phyloP scores from a whole-genome alignment of 2,888 invertebrate genomes.

The Heliconius sara region DNA sequence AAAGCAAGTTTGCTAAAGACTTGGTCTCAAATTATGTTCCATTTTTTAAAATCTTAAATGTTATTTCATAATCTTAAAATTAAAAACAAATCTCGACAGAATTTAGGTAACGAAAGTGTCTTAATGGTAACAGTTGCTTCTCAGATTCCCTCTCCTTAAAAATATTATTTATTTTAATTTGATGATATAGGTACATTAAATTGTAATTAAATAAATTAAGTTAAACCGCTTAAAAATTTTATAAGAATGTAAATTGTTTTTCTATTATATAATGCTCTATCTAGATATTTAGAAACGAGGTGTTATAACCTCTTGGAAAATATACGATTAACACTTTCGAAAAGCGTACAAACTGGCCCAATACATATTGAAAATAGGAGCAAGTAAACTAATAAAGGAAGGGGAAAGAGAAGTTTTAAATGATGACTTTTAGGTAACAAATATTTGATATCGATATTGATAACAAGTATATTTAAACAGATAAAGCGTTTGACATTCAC shows the following conservation, averaged over 20 bases:
- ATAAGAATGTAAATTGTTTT: background rate
- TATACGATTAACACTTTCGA: too few relatives aligned
- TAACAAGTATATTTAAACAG: background rate
- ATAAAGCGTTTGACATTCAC: background rate
- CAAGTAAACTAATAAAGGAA: background rate
- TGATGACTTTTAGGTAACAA: background rate
- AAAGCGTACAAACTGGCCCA: background rate
- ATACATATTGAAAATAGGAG: background rate
- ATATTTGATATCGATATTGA: background rate
- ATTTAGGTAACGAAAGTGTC: too few relatives aligned
- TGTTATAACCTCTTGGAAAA: too few relatives aligned
- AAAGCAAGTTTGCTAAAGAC: background rate
- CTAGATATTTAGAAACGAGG: too few relatives aligned
- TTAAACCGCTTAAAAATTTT: background rate
- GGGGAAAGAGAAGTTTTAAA: background rate
- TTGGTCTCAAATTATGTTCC: too few relatives aligned
- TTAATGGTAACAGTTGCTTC: too few relatives aligned
- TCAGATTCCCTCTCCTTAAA: background rate
- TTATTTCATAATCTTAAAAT: too few relatives aligned
- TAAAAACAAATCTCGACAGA: too few relatives aligned
- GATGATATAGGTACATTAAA: background rate
- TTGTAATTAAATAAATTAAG: background rate
- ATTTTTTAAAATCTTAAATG: too few relatives aligned
- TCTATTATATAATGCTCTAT: background rate
- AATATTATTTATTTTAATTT: background rate